Evolutionary conservation across 2,113 vertebrate genomes (phyloP).

Genomic region (Psephotus haematonotus): DNA sequence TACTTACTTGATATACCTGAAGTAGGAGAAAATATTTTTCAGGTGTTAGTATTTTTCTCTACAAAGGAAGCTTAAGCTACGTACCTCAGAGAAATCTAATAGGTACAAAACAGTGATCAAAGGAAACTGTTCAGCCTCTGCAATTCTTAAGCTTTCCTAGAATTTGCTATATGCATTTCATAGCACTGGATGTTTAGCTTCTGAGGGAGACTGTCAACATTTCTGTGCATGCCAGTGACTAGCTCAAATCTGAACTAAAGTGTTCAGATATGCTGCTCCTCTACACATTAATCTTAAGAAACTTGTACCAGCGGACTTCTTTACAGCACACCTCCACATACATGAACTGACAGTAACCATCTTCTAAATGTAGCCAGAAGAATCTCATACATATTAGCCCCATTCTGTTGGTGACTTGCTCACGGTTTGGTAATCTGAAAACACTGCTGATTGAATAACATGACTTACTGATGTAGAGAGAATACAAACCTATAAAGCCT

Average conservation of each 20-base stretch:
- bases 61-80: background rate
- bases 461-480: background rate
- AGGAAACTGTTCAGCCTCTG: background rate
- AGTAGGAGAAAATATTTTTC: background rate
- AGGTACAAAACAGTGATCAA: background rate
- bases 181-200: background rate
- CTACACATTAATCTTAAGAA: background rate
- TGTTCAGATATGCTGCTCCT: background rate
- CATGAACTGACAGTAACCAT: background rate
- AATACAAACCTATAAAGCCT: background rate
- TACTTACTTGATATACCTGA: background rate
- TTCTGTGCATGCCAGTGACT: background rate
- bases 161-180: background rate
- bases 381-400: background rate
- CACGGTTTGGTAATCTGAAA: background rate
- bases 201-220: background rate
- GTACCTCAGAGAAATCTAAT: background rate
- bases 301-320: background rate
- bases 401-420: background rate
- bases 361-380: background rate
- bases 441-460: background rate
- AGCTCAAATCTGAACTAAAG: background rate
- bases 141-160: background rate
- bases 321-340: background rate
- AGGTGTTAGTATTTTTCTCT: background rate